phyloP scores from a whole-genome alignment of 2,113 vertebrate genomes.

The Mus musculus region GRCm39 chr12:80456001-80456500 shows the following conservation, averaged over 20 bases:
- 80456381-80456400: not conserved
- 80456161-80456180: not conserved
- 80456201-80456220: not conserved
- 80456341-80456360: not conserved
- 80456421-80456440: not conserved
- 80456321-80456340: conserved; percentile 52
- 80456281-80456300: conserved; percentile 32
- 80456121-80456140: not conserved
- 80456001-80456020: not conserved
- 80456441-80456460: not conserved
- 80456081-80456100: not conserved
- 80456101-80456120: not conserved
- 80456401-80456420: not conserved
- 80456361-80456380: not conserved
- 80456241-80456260: not conserved
- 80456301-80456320: conserved; percentile 25
- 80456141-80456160: not conserved
- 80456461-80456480: not conserved
- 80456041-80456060: not conserved
- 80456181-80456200: not conserved
- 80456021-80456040: not conserved
- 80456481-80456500: not conserved
- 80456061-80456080: not conserved
- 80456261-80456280: conserved; percentile 23
- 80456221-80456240: not conserved